Evolutionary conservation across 2,888 invertebrate genomes (phyloP).

Genomic region (Nomada ruficornis): DNA sequence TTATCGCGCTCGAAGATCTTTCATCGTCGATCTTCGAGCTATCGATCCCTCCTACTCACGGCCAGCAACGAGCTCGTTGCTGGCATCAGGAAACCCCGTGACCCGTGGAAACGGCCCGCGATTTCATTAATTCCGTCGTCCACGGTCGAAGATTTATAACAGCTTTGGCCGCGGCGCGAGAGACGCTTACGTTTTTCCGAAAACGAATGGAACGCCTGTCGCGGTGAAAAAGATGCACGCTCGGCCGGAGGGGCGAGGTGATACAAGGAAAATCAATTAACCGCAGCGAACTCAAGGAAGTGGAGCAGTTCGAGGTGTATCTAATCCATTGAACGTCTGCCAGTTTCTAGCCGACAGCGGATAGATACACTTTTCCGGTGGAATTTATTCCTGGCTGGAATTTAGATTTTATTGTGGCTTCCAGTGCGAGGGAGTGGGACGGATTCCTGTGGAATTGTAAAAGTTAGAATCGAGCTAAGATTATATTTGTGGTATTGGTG

Average conservation of each 20-base stretch:
- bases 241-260: neutral
- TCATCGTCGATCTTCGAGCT: conserved; percentile 7
- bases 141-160: conserved; percentile 16
- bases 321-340: neutral
- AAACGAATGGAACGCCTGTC: conserved; percentile 1
- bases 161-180: neutral
- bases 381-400: neutral
- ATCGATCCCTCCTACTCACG: conserved; percentile 17
- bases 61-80: neutral
- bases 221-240: conserved; percentile 13
- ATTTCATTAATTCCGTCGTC: conserved; percentile 27
- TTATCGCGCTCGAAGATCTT: conserved; percentile 41
- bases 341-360: neutral
- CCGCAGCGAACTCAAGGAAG: neutral
- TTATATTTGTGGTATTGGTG: no score
- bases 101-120: conserved; percentile 7
- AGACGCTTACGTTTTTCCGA: conserved; percentile 5
- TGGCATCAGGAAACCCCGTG: neutral
- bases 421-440: no score
- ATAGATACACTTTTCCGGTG: neutral
- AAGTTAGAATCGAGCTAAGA: no score
- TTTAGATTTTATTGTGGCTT: no score
- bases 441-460: no score
- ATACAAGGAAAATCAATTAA: conserved; percentile 29
- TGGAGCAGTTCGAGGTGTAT: neutral